Evolutionary conservation across 2,113 vertebrate genomes (phyloP).

Genomic region (cattle (Bos taurus)): ARS-UCD2.0 NC_037328.1:71722001-71722500

Average conservation of each 20-base stretch:
- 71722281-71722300: neutral
- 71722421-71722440: neutral
- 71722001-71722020: neutral
- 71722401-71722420: neutral
- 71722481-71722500: neutral
- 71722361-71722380: neutral
- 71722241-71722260: neutral
- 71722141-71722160: neutral
- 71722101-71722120: neutral
- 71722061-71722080: neutral
- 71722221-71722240: neutral
- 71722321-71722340: neutral
- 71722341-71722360: neutral
- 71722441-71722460: neutral
- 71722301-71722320: neutral
- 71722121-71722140: neutral
- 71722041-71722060: neutral
- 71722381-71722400: neutral
- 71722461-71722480: neutral
- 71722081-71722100: neutral
- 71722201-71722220: neutral
- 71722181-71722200: slow-evolving; percentile 8
- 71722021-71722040: neutral
- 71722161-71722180: slow-evolving; percentile 17
- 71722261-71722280: slow-evolving; percentile 6